Evolutionary conservation across 2,113 vertebrate genomes (phyloP), one percentile per base, ranked within the genome.

Genomic region (Thamnaconus septentrionalis): DNA sequence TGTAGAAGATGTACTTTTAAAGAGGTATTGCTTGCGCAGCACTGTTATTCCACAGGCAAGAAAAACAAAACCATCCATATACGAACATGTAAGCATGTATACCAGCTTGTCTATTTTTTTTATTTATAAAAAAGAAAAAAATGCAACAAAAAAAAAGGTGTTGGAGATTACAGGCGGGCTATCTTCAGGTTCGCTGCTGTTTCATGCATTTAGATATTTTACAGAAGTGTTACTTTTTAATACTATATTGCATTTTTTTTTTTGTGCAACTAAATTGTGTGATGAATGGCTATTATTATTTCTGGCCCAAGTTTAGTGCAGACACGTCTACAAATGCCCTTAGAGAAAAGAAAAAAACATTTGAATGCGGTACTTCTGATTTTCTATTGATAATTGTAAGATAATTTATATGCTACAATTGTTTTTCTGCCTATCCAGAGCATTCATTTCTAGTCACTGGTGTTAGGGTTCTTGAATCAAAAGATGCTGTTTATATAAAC

Each of bases 401-500:
- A 83, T 85, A 83, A 85, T 88, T 90, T 90, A 81, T 88, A 88
- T 83, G 82, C 81, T 81, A 81, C 70, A 66, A 78, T 82, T 76
- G 86, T 83, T 84, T 31, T 86, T 76, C 87, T 87, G 81, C 82
- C 82, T 85, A 69, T 83, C 69, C 60, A 69, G 82, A 83, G 68
- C 71, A 81, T 84, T 74, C 47, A 76, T 85, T 89, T 90, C 87
- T 82, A 67, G 83, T 87, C 83, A 85, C 83, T 81, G 75, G 79
- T 87, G 86, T 80, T 87, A 85, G 82, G 84, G 78, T 87, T 91
- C 80, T 89, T 86, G 85, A 86, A 83, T 89, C 77, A 87, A 89
- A 71, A 89, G 80, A 86, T 86, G 82, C 88, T 85, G 87, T 90
- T 90, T 90, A 87, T 88, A 88, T 84, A 81, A 84, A 88, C 84